phyloP scores from a whole-genome alignment of 2,113 vertebrate genomes.

The Thermophis baileyi region DNA sequence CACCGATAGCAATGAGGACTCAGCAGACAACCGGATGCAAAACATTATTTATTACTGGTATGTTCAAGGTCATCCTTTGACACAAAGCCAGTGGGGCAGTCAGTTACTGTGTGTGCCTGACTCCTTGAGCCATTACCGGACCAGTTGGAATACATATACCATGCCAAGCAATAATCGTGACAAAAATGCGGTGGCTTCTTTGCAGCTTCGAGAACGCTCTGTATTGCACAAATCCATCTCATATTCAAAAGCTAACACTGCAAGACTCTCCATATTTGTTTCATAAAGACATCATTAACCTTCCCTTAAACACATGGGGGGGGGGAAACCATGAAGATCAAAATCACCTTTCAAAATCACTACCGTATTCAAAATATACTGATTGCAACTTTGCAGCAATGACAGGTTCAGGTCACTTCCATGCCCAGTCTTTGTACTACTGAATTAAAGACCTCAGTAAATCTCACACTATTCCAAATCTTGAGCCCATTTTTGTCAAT shows the following conservation, averaged over 20 bases:
- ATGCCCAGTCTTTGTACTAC: neutral
- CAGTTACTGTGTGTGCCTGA: neutral
- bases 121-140: neutral
- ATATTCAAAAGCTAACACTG: neutral
- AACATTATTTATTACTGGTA: neutral
- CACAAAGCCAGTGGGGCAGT: neutral
- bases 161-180: neutral
- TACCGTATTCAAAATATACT: neutral
- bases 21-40: neutral
- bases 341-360: neutral
- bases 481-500: neutral
- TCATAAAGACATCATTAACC: neutral
- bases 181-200: neutral
- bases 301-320: neutral
- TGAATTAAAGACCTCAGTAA: neutral
- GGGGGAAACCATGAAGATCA: no score
- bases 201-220: neutral
- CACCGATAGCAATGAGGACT: neutral
- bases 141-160: neutral
- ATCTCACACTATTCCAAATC: neutral
- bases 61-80: neutral
- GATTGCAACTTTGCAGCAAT: neutral
- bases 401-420: neutral
- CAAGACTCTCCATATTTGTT: neutral
- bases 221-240: neutral